Evolutionary conservation across 2,113 vertebrate genomes (phyloP).

Genomic region (Zapornia atra): DNA sequence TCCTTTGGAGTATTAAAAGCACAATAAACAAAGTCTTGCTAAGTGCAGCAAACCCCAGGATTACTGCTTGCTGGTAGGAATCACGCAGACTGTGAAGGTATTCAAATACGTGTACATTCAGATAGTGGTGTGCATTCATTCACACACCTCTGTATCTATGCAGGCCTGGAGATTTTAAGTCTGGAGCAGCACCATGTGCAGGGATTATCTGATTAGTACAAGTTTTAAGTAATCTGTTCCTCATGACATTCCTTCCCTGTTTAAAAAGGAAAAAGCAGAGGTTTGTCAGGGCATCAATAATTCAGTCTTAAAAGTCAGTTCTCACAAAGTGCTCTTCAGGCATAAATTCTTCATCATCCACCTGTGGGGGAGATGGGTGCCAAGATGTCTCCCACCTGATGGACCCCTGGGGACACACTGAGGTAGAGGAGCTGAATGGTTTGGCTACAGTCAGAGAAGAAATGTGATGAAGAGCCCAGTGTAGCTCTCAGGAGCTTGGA

Average conservation of each 20-base stretch:
- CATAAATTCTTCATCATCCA: background rate
- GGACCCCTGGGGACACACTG: background rate
- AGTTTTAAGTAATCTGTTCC: slow-evolving; percentile 6
- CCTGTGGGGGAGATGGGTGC: background rate
- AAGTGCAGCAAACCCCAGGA: background rate
- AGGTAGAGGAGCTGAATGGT: background rate
- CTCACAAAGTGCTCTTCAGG: background rate
- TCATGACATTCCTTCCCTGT: background rate
- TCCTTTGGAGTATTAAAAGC: background rate
- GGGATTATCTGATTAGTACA: background rate
- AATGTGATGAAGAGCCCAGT: background rate
- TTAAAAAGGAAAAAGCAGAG: background rate
- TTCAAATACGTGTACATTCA: background rate
- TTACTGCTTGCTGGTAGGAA: background rate
- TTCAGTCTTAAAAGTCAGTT: background rate
- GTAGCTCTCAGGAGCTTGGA: background rate
- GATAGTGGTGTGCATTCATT: background rate
- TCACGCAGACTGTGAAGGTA: background rate
- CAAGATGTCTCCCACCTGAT: background rate
- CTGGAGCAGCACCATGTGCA: background rate
- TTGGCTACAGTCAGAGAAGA: background rate
- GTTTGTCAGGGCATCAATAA: background rate
- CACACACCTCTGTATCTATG: background rate
- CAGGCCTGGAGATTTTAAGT: background rate
- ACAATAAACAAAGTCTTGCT: background rate